phyloP scores from a whole-genome alignment of 2,888 invertebrate species.

The Girardia tigrina region DNA sequence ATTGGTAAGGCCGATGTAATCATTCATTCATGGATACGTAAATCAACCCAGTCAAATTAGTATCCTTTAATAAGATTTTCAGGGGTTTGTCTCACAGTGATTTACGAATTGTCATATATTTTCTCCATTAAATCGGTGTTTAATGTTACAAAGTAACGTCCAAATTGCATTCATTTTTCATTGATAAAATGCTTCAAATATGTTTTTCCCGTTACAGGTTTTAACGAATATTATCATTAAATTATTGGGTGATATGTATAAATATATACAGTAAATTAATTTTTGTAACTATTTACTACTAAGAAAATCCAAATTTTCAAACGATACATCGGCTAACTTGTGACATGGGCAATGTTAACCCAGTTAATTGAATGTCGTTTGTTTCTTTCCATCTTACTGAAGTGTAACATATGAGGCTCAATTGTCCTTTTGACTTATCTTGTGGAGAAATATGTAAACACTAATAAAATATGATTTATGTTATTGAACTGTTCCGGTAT shows the following conservation, averaged over 20 bases:
- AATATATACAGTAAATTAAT: not conserved
- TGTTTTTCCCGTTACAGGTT: not conserved
- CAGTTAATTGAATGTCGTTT: not conserved
- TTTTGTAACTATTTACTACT: not conserved
- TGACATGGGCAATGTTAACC: not conserved
- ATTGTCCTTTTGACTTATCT: not conserved
- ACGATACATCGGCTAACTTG: not conserved
- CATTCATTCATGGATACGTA: not conserved
- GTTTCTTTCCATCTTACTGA: not conserved
- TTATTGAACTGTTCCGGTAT: too few species aligned
- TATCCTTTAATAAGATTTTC: not conserved
- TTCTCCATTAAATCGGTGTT: not conserved
- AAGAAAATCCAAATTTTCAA: not conserved
- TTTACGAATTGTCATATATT: not conserved
- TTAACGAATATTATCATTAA: not conserved
- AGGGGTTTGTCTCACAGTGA: not conserved
- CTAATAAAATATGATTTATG: not conserved
- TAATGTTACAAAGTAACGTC: not conserved
- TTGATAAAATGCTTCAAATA: not conserved
- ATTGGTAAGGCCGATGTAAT: too few species aligned
- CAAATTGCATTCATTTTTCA: not conserved
- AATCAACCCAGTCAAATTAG: not conserved
- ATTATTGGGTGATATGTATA: not conserved
- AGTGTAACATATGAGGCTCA: not conserved
- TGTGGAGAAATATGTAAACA: not conserved